Conservation (phyloP, 2,797 vertebrate species). For the Leptodactylus fallax region DNA sequence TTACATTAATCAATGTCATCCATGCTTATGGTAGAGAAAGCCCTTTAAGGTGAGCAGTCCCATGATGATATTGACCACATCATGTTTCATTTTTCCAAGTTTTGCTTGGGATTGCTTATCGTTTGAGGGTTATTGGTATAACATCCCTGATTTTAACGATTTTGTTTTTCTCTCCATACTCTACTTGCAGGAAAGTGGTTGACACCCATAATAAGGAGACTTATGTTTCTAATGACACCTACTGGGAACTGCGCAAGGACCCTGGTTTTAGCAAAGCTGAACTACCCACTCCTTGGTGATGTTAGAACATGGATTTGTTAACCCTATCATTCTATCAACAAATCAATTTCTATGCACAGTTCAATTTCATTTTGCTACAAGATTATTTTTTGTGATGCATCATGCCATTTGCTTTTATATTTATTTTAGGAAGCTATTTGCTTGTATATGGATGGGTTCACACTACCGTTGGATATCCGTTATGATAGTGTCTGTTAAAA, state of each 20-base stretch:
- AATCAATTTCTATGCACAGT: constrained; percentile 84
- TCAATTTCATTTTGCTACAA: constrained; percentile 78
- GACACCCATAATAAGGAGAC: constrained; percentile 94
- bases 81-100: too few relatives aligned
- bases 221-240: constrained; percentile 95
- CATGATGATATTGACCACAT: too few relatives aligned
- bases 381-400: constrained; percentile 75
- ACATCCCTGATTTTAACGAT: neutral
- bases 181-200: constrained; percentile 86
- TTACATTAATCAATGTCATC: too few relatives aligned
- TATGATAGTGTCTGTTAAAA: too few relatives aligned
- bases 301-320: constrained; percentile 73
- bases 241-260: constrained; percentile 97
- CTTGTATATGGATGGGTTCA: too few relatives aligned
- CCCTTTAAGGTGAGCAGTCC: too few relatives aligned
- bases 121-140: neutral
- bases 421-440: constrained; percentile 78
- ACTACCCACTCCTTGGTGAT: constrained; percentile 90
- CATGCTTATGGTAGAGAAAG: too few relatives aligned
- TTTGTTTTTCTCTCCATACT: constrained; percentile 32
- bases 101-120: too few relatives aligned
- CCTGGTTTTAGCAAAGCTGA: constrained; percentile 97
- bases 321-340: constrained; percentile 78
- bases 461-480: too few relatives aligned
- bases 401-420: constrained; percentile 77